phyloP scores from a whole-genome alignment of 1,140 invertebrate species.

The Mactra quadrangularis region DNA sequence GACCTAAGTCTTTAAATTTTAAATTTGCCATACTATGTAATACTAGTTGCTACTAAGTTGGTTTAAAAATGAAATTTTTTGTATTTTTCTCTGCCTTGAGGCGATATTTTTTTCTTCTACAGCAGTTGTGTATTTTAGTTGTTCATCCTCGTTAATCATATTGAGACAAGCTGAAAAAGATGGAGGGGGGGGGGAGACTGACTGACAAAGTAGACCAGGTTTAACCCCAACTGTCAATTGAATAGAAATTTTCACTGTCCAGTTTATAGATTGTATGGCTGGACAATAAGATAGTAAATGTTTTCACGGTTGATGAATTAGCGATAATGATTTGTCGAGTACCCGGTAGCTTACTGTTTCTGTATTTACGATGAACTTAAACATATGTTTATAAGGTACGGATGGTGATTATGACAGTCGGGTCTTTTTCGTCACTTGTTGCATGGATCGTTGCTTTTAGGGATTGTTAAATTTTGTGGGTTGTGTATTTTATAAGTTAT shows the following conservation, averaged over 20 bases:
- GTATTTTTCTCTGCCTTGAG: too few relatives aligned
- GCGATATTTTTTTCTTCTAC: slow-evolving; percentile 14
- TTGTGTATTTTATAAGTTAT: slow-evolving; percentile 21
- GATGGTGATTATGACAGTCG: slow-evolving; percentile 41
- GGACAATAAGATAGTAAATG: slow-evolving; percentile 33
- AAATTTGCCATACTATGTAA: too few relatives aligned
- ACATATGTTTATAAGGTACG: slow-evolving; percentile 27
- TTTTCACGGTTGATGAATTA: slow-evolving; percentile 53
- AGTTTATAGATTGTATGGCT: not conserved
- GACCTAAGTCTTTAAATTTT: too few relatives aligned
- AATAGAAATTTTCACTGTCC: slow-evolving; percentile 35
- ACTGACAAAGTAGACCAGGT: slow-evolving; percentile 31
- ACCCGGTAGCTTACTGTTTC: not conserved
- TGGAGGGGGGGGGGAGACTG: too few relatives aligned
- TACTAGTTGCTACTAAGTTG: too few relatives aligned
- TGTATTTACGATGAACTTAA: slow-evolving; percentile 33
- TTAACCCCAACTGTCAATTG: slow-evolving; percentile 36
- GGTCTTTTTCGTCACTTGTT: too few relatives aligned
- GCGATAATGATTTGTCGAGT: slow-evolving; percentile 33
- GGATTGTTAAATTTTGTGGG: slow-evolving; percentile 21
- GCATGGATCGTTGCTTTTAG: slow-evolving; percentile 24
- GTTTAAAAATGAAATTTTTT: too few relatives aligned
- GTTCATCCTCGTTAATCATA: slow-evolving; percentile 53
- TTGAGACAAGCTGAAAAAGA: slow-evolving; percentile 38
- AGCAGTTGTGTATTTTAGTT: too few relatives aligned